Evolutionary conservation across 2,888 invertebrate species (phyloP), one percentile per base, ranked within the genome.

Genomic region (Nemotelus nigrinus): DNA sequence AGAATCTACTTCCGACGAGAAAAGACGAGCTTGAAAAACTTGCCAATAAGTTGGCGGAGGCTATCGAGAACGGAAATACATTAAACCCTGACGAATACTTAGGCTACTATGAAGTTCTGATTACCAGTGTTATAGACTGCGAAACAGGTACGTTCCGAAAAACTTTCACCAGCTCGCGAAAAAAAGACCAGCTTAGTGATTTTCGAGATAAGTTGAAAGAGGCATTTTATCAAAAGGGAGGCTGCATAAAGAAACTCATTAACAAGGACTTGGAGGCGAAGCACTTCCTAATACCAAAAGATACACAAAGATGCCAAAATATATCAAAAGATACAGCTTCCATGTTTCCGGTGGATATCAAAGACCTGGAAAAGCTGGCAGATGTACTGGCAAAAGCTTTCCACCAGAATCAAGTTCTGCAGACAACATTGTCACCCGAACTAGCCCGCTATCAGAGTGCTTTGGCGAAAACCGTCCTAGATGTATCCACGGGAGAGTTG

Each of bases 201-300:
- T 67, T 67, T 5, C 45, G 67, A 3, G 44, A 70, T 43, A 5
- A 43, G 8, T 3, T 70, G 10, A 70, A 70, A n/a, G 3, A 25
- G 41, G 70, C 53, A 7, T 10, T 70, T 8, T 6, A 41, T 10
- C 41, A 10, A 43, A 41, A 48, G 1, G 25, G 74, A 48, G 41
- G 47, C n/a, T 41, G 39, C 3, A 25, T 25, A 25, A 70, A 70
- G 8, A 74, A 48, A 48, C 10, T 47, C 2, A 67, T 57, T 4
- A 76, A 55, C 8, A 65, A 57, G 41, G 58, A 53, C 25, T 76
- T 76, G 44, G 57, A 45, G 6, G 7, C n/a, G 1, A 7, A 25
- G 25, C 25, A 25, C 25, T 25, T 25, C 25, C 25, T 25, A 25
- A 25, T 25, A 25, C 25, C 25, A 25, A 25, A 25, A 25, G 25